Conservation (phyloP, 2,888 invertebrate genomes). For the Orthonychiurus folsomi region DNA sequence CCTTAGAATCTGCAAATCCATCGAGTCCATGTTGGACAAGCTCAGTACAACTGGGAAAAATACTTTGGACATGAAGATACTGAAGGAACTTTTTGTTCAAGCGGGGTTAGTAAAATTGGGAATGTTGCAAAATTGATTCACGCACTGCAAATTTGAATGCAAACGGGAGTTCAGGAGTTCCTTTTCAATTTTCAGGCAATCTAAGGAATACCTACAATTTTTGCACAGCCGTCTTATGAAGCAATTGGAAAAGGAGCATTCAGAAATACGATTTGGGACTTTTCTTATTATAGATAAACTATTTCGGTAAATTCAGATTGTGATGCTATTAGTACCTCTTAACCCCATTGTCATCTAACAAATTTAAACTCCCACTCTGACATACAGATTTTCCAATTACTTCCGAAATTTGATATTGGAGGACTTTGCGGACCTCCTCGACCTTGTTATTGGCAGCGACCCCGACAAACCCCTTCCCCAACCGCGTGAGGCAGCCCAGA, state of each 20-base stretch:
- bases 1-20: no score
- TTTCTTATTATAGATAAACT: slow-evolving; percentile 49
- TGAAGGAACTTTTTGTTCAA: slow-evolving; percentile 24
- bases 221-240: slow-evolving; percentile 45
- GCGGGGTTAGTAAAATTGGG: slow-evolving; percentile 24
- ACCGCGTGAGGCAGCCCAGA: slow-evolving; percentile 46
- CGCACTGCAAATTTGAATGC: background rate
- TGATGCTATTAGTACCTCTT: slow-evolving; percentile 2
- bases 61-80: slow-evolving; percentile 22
- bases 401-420: slow-evolving; percentile 48
- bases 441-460: slow-evolving; percentile 47
- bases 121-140: background rate
- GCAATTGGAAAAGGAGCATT: slow-evolving; percentile 48
- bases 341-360: no score
- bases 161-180: slow-evolving; percentile 17
- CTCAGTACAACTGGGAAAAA: slow-evolving; percentile 27
- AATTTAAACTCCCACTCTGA: no score
- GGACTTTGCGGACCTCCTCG: slow-evolving; percentile 47
- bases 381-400: no score
- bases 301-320: slow-evolving; percentile 43
- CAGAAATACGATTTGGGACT: slow-evolving; percentile 50
- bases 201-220: slow-evolving; percentile 46
- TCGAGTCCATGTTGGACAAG: no score
- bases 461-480: slow-evolving; percentile 47
- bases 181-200: slow-evolving; percentile 44